A percentile compares a stretch with the other conserved stretches of the same genome.
Evolutionary conservation across 92 coral and sea anemone species (phyloP).

Genomic region (Pocillopora grandis): DNA sequence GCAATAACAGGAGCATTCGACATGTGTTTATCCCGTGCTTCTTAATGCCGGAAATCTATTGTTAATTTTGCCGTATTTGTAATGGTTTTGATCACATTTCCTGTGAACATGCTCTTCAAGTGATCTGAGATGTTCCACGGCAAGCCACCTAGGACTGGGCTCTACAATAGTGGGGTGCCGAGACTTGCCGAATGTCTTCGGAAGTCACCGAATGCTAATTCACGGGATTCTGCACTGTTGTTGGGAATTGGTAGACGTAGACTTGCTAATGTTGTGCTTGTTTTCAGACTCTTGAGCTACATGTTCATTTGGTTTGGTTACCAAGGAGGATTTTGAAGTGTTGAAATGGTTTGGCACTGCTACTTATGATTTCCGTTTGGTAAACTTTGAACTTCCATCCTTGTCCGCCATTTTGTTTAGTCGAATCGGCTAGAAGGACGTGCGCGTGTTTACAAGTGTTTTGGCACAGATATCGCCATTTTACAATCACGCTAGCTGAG

Average conservation of each 20-base stretch:
- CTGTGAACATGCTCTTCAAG: too few relatives aligned
- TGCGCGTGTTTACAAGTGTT: conserved; percentile 18
- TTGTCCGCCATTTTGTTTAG: conserved; percentile 33
- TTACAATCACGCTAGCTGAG: background rate
- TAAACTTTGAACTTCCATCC: background rate
- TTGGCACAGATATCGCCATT: background rate
- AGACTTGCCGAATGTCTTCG: conserved; percentile 10
- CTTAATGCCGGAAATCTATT: too few relatives aligned
- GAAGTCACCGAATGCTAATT: background rate
- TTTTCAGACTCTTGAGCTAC: background rate
- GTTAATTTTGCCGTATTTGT: too few relatives aligned
- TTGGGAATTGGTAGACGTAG: background rate
- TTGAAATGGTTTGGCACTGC: background rate
- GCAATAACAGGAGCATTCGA: too few relatives aligned
- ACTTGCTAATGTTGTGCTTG: background rate
- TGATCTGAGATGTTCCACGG: too few relatives aligned
- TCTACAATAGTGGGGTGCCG: background rate
- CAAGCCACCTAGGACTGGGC: too few relatives aligned
- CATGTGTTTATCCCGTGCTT: too few relatives aligned
- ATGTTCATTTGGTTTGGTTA: background rate
- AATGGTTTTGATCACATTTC: too few relatives aligned
- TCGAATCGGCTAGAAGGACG: background rate
- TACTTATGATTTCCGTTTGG: background rate
- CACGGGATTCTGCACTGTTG: background rate
- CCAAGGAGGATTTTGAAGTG: background rate